phyloP scores from a whole-genome alignment of 2,113 vertebrate genomes.

The Upupa epops region DNA sequence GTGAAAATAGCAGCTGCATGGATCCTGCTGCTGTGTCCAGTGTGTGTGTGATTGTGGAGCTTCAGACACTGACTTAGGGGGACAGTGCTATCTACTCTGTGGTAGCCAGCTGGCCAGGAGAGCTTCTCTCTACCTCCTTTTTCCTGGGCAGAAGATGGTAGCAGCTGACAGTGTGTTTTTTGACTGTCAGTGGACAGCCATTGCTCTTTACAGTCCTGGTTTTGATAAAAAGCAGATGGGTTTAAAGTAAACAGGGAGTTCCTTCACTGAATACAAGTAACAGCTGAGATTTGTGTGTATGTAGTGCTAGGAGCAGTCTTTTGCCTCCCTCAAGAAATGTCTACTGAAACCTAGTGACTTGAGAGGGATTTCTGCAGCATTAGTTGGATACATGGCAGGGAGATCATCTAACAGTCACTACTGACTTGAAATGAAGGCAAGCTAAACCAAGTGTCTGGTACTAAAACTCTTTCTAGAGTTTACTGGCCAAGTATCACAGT shows the following conservation, averaged over 20 bases:
- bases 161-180: not conserved
- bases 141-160: not conserved
- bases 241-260: not conserved
- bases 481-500: not conserved
- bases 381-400: not conserved
- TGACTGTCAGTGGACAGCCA: not conserved
- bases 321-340: not conserved
- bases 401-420: not conserved
- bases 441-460: not conserved
- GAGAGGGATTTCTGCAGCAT: not conserved
- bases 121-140: not conserved
- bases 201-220: not conserved
- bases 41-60: not conserved
- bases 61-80: fast-evolving
- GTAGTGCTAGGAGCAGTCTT: not conserved
- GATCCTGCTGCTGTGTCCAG: not conserved
- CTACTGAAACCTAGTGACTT: not conserved
- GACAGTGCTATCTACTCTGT: not conserved
- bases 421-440: not conserved
- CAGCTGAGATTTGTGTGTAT: not conserved
- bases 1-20: not conserved
- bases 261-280: not conserved
- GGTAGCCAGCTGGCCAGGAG: not conserved
- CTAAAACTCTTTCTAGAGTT: not conserved
- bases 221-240: not conserved